Base-by-base conservation (phyloP, 1,140 invertebrate genomes). In the Drosophila asahinai region DNA sequence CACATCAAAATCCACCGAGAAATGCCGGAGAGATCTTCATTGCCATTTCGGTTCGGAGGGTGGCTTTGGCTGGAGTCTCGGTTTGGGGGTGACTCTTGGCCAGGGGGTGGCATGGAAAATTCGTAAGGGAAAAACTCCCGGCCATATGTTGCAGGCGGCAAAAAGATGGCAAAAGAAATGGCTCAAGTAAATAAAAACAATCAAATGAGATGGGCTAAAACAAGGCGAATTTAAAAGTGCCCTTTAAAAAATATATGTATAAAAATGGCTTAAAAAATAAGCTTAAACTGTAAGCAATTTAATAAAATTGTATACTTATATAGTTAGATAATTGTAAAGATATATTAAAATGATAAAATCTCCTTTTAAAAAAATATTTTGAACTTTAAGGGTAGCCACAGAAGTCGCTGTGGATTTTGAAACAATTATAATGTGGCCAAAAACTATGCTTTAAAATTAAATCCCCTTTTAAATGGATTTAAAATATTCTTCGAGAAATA, bases 161-260 rank as follows among this genome's bases (percentile, higher is more conserved):
- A 67, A 66, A 58, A 67, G 60, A 63, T 59, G 81, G 22, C 57
- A 51, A 63, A 81, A 72, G 78, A 86, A 86, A 81, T 77, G 77
- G 47, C 71, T 72, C 78, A 89, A 89, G 86, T 89, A 90, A 89
- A 89, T 86, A 90, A 90, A 89, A 73, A 73, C 47, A 73, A 73
- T 73, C 71, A 61, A 51, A 22, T 38, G 1, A 45, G 6, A 1
- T 8, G 5, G 3, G 14, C 19, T 4, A 0, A 2, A 42, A 5
- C 36, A 42, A 60, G 38, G 7, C 38, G 52, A 60, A 43, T 48
- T 8, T 8, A 4, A 2, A 4, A 11, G 19, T 68, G 22, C 62
- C 9, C 67, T 52, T 27, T 15, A 12, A 33, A 9, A 12, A 49
- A 25, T 45, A 15, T 5, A 6, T n/a, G 7, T n/a, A 43, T 27